Evolutionary conservation across 2,797 vertebrate genomes (phyloP).

Genomic region (Notolabrus celidotus): DNA sequence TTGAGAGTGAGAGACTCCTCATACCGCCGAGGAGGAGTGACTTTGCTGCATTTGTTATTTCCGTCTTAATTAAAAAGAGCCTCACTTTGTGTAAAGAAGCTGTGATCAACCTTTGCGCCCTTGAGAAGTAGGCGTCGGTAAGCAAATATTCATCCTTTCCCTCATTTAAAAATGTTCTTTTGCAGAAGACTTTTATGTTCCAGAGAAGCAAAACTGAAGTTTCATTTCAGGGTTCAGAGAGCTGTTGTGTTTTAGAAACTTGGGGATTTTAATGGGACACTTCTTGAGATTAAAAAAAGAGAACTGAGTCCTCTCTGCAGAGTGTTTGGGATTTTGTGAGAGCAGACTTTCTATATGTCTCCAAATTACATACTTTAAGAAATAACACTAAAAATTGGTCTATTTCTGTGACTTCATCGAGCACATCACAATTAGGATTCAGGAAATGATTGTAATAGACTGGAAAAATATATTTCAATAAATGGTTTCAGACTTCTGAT

Average conservation of each 20-base stretch:
- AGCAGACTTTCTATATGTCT: too few relatives aligned
- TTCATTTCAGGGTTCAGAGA: neutral
- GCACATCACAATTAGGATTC: too few relatives aligned
- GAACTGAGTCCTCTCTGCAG: constrained; percentile 1
- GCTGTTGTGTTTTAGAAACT: neutral
- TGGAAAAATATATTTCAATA: too few relatives aligned
- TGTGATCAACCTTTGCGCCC: constrained; percentile 9
- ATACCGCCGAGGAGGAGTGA: neutral
- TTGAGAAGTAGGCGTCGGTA: constrained; percentile 9
- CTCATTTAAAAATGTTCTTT: constrained; percentile 20
- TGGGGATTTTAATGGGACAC: neutral
- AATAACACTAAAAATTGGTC: too few relatives aligned
- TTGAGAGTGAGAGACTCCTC: constrained; percentile 4
- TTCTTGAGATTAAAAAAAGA: neutral
- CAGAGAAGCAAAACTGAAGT: neutral
- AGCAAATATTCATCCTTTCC: neutral
- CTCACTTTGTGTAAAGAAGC: neutral
- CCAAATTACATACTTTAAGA: too few relatives aligned
- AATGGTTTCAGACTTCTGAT: too few relatives aligned
- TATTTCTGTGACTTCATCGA: too few relatives aligned
- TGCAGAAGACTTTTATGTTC: neutral
- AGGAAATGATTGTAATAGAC: too few relatives aligned
- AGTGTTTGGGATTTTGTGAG: neutral
- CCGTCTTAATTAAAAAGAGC: constrained; percentile 15
- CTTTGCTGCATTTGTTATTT: constrained; percentile 14